Conservation (phyloP, 1,140 invertebrate species). For the Medauroidea extradentata region DNA sequence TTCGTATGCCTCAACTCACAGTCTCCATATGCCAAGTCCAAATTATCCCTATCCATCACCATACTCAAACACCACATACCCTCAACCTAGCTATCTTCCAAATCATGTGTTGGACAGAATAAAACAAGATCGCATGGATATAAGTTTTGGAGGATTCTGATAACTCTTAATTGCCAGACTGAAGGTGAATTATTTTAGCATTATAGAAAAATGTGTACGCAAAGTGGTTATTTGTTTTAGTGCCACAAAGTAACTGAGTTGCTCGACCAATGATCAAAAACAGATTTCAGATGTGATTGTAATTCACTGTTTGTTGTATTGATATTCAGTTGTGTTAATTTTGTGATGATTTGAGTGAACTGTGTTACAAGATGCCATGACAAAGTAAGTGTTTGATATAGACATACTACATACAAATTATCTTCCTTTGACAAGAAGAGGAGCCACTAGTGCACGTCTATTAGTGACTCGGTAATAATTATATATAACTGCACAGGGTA, state of each 20-base stretch:
- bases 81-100: conserved; percentile 46
- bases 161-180: conserved; percentile 19
- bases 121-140: conserved; percentile 46
- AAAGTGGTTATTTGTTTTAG: background rate
- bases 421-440: conserved; percentile 3
- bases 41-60: conserved; percentile 50
- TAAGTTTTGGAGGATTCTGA: conserved; percentile 53
- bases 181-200: conserved; percentile 5
- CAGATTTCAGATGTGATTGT: conserved; percentile 12
- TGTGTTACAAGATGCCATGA: background rate
- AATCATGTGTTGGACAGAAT: conserved; percentile 42
- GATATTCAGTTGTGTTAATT: conserved; percentile 7
- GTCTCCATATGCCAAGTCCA: conserved; percentile 50
- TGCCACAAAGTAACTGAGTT: background rate
- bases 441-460: background rate
- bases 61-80: conserved; percentile 40
- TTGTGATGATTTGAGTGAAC: conserved; percentile 6
- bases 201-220: background rate
- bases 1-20: conserved; percentile 39
- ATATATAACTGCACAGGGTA: conserved; percentile 18
- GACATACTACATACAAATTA: background rate
- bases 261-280: background rate
- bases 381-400: conserved; percentile 9
- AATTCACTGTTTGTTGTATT: conserved; percentile 16
- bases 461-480: background rate